Base-by-base conservation (phyloP, 2,113 vertebrate genomes). In the Epinephelus cyanopodus region DNA sequence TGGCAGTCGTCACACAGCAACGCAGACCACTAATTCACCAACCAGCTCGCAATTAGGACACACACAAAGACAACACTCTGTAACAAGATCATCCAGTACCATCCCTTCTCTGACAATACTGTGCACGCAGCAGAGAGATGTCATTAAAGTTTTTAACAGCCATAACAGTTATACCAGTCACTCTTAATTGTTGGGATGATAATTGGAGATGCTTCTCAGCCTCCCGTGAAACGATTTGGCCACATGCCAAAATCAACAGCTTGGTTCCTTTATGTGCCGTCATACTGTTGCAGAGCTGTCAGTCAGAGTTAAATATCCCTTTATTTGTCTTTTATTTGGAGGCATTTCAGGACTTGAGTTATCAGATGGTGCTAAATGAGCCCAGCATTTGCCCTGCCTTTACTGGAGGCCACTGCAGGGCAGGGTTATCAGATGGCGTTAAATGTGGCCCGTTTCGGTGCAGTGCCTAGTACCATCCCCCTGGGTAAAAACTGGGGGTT, bases 371-470 rank as follows among this genome's bases (percentile, higher is more conserved):
- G 11, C 52, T 82, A 73, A 86, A 90, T 87, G 82, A 83, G 74
- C 62, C 68, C 18, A 39, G 74, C 37, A 61, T 27, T 79, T 45
- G 70, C 45, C 61, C 75, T n/a, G n/a, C n/a, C n/a, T 85, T 67
- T 62, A 48, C 53, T 57, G n/a, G 62, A 75, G 70, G 70, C 48
- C 77, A 62, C 4, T 19, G 69, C n/a, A 47, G 33, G 69, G 73
- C 79, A 84, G 83, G 53, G 80, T 84, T 91, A 94, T 89, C 91
- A 81, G 89, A 92, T 85, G 85, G 63, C 39, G 21, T 74, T 90
- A 92, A 92, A 93, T 83, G 75, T 39, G 80, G 62, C 60, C 56
- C 25, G 75, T 73, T 86, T 78, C 25, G 1, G 74, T 83, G 58
- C 11, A 9, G 79, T 61, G 78, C 25, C 54, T 67, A 45, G 62